These are phyloP conservation scores for Larimichthys crocea DNA, from an alignment of 2,113 vertebrate genomes.

Conservation along the genomic window DNA sequence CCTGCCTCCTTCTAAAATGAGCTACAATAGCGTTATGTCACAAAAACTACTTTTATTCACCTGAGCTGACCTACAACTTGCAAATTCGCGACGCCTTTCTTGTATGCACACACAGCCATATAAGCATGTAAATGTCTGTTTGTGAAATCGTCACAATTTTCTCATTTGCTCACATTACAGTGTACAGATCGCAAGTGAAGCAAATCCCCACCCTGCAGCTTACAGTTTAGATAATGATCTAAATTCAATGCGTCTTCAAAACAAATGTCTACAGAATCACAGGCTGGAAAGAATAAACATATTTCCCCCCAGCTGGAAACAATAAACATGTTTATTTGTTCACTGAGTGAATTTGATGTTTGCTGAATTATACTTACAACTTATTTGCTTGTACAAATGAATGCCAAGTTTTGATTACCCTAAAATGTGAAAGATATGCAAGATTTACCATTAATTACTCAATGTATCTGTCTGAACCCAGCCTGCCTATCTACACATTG, in stretches of 20 bases:
- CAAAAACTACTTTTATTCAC: not conserved
- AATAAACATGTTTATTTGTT: not conserved
- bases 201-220: slow-evolving; percentile 1
- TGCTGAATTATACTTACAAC: not conserved
- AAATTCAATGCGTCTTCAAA: slow-evolving; percentile 18
- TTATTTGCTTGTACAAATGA: not conserved
- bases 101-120: not conserved
- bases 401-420: not conserved
- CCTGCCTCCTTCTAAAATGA: not conserved
- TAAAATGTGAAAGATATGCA: not conserved
- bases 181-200: not conserved
- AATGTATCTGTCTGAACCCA: not conserved
- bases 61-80: not conserved
- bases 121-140: not conserved
- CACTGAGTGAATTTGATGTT: not conserved
- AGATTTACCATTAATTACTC: not conserved
- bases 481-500: not conserved
- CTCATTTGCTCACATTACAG: slow-evolving; percentile 14
- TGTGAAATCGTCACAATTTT: not conserved
- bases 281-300: slow-evolving; percentile 16
- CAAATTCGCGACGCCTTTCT: not conserved
- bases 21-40: not conserved
- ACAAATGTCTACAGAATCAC: slow-evolving; percentile 9
- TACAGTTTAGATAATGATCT: slow-evolving; percentile 33
- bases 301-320: not conserved